Base-by-base conservation (phyloP, 2,888 invertebrate genomes). In the Chrysolina oricalcia region DNA sequence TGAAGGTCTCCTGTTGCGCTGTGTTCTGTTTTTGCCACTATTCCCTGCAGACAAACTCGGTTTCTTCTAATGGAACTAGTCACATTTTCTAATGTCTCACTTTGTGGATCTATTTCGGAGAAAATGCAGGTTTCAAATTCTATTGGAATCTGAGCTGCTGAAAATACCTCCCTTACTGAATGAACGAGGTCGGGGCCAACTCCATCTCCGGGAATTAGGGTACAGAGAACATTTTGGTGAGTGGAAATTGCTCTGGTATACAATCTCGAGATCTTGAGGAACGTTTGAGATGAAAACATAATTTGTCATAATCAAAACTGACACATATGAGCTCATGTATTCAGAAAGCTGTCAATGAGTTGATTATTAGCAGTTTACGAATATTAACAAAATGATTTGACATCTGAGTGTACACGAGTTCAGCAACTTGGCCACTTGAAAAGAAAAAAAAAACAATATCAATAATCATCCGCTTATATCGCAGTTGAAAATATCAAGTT, bases 1-100 rank as follows among this genome's bases (percentile, higher is more conserved):
- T 96, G 95, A 40, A 96, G 90, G 87, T 97, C 97, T 8, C 97
- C 97, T 3, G 94, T 94, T 86, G 93, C 93, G 62, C 95, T 95
- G 89, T 94, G 94, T 87, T 96, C 96, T 0, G 97, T 97, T 0
- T 96, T 95, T 0, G 96, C 95, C 73, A 97, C 89, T 86, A 96
- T 87, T 13, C 88, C 88, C 19, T 74, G 67, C 11, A 67, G 11
- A 9, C 67, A 67, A 23, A 67, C 41, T 13, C 67, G 17, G 50
- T 67, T 67, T n/a, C 9, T 67, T 13, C 17, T 10, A 48, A 67
- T 67, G n/a, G 67, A 67, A 0, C 13, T 17, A 27, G 40, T 19
- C 9, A 67, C 67, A 11, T 67, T 6, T n/a, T 67, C 50, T 13
- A 67, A 15, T 1, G 67, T 10, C 11, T n/a, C 35, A 19, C 67